Conservation (phyloP, 2,797 vertebrate genomes). For the Meriones psammophilus region DNA sequence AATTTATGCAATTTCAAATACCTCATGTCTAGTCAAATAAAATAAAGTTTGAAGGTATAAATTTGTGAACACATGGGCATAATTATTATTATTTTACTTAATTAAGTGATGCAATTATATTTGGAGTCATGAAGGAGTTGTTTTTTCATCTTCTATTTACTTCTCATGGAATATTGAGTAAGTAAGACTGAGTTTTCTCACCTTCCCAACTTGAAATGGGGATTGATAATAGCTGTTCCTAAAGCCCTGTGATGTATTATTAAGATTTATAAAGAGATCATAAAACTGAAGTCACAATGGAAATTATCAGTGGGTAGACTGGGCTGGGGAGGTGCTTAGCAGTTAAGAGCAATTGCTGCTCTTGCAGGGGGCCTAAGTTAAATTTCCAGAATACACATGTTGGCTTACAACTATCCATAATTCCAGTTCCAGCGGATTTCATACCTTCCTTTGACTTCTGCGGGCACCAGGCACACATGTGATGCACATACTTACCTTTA, state of each 20-base stretch:
- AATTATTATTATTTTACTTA: slow-evolving; percentile 19
- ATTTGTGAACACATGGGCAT: not conserved
- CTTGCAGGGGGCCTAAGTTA: not conserved
- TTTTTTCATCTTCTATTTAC: slow-evolving; percentile 31
- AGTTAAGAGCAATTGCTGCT: not conserved
- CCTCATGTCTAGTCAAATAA: not conserved
- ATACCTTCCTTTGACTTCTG: not conserved
- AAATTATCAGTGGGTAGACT: not conserved
- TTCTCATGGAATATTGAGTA: not conserved
- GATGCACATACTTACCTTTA: not conserved
- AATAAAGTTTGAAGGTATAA: not conserved
- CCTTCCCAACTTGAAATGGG: slow-evolving; percentile 14
- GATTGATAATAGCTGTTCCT: not conserved
- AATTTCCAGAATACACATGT: not conserved
- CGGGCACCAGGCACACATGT: not conserved
- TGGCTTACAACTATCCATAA: not conserved
- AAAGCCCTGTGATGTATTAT: not conserved
- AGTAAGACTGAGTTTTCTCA: not conserved
- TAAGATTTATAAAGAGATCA: not conserved
- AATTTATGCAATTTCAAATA: not conserved
- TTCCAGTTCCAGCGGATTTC: not conserved
- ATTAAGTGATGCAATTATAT: slow-evolving; percentile 11
- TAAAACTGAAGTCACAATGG: not conserved
- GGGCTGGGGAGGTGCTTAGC: not conserved
- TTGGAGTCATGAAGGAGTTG: not conserved